Evolutionary conservation across 2,888 invertebrate species (phyloP), one percentile per base, ranked within the genome.

Genomic region (Deilephila porcellus): DNA sequence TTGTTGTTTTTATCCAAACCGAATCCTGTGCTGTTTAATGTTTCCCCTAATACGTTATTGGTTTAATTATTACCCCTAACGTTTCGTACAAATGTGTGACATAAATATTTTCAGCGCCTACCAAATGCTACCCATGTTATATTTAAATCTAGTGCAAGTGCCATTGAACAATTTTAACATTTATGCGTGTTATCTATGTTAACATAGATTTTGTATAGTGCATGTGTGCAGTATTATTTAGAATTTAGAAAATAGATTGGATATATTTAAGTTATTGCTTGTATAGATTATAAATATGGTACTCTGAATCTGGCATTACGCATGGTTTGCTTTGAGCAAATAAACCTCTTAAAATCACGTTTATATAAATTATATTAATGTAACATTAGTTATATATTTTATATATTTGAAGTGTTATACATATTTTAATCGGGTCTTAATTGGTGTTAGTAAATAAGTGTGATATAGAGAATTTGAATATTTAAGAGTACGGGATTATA

Each of bases 151-250:
- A 64, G 77, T 81, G 75, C 76, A 81, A 83, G 84, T 88, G 84
- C 88, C 86, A 85, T 88, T 82, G 62, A 60, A 60, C 56, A 63
- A 34, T 53, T 56, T 74, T 63, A 71, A 70, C 62, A 71, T 82
- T 77, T 79, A 81, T 81, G 80, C 77, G 85, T 88, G 88, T 91
- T 90, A 88, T 90, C 89, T 90, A 90, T 91, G 86, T 90, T 82
- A 87, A 91, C 86, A 91, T 91, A 90, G 90, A 89, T 84, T 88
- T 83, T 79, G 80, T 82, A 83, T 85, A 83, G 81, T 88, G 91
- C 91, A 92, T 90, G 92, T 85, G 83, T 90, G 90, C 91, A 92
- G 92, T 92, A 92, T 92, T 93, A 92, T 88, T 85, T 88, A 88
- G 84, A 80, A 45, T 88, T 85, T 88, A 88, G 84, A 80, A 45